Evolutionary conservation across 1,140 invertebrate species (phyloP).

Genomic region (Aradophagus sp.): DNA sequence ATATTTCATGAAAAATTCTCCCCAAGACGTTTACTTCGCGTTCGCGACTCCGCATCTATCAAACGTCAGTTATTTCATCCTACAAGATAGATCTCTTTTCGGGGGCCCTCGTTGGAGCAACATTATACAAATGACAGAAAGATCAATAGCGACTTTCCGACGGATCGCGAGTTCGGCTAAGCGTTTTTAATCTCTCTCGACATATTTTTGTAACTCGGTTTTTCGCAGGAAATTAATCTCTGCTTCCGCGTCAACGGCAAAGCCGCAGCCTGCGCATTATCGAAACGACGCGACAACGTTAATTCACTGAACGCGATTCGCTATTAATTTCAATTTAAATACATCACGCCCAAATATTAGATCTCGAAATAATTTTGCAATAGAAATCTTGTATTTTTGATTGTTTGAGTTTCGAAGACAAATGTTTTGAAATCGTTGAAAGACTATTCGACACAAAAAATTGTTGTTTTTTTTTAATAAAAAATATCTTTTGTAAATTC

Average conservation of each 20-base stretch:
- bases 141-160: constrained; percentile 38
- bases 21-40: constrained; percentile 27
- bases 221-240: too few relatives aligned
- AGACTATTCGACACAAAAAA: too few relatives aligned
- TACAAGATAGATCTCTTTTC: constrained; percentile 47
- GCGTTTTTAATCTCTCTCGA: constrained; percentile 24
- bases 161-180: constrained; percentile 11
- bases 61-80: constrained; percentile 44
- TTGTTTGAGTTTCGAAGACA: background rate
- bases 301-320: constrained; percentile 16
- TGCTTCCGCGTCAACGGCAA: background rate
- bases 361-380: too few relatives aligned
- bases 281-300: constrained; percentile 10
- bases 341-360: too few relatives aligned
- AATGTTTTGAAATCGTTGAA: constrained; percentile 2
- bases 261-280: background rate
- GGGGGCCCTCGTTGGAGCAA: constrained; percentile 24
- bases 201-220: too few relatives aligned
- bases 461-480: too few relatives aligned
- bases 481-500: too few relatives aligned
- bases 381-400: too few relatives aligned
- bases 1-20: constrained; percentile 49
- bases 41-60: constrained; percentile 46
- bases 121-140: constrained; percentile 44
- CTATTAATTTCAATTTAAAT: constrained; percentile 17